Base-by-base conservation (phyloP, 2,888 invertebrate genomes). In the Apamea crenata region DNA sequence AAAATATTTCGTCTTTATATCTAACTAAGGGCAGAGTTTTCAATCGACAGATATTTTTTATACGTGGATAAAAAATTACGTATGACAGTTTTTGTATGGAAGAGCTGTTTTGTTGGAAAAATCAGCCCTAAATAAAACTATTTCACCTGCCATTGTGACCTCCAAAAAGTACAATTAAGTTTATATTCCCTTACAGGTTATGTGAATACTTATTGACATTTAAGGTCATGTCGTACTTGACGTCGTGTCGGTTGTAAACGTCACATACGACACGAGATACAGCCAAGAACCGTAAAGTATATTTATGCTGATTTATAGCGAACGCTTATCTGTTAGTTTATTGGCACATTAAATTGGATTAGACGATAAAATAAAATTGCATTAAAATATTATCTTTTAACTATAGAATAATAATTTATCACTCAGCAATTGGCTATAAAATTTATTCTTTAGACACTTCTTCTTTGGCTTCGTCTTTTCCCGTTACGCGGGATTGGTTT, bases 291-390 rank as follows among this genome's bases (percentile, higher is more conserved):
- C 65, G 47, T 66, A 66, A 82, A 65, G 61, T 65, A 1, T 12
- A n/a, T n/a, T n/a, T n/a, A 25, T 53, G 16, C 36, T 36, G 53
- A 86, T 82, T 73, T 73, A 77, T 69, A 14, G 71, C 40, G n/a
- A n/a, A 32, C 25, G 36, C 53, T 63, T 61, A 66, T 50, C 32
- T 50, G 32, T n/a, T 32, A 53, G 29, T 73, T 82, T 86, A 82
- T 69, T 44, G n/a, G n/a, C 6, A 47, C 10, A 67, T 74, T 25
- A 81, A 74, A 70, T 63, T 59, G 25, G 16, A 65, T 40, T 36
- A 12, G 29, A 65, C 40, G 25, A 32, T 73, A 73, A 16, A 80
- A 76, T 80, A 29, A 50, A 80, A 61, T 32, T 50, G 16, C 21
- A 44, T 25, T 61, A 32, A 76, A n/a, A 32, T 18, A 18, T 32